Evolutionary conservation across 2,797 vertebrate species (phyloP).

Genomic region (Cossypha caffra): DNA sequence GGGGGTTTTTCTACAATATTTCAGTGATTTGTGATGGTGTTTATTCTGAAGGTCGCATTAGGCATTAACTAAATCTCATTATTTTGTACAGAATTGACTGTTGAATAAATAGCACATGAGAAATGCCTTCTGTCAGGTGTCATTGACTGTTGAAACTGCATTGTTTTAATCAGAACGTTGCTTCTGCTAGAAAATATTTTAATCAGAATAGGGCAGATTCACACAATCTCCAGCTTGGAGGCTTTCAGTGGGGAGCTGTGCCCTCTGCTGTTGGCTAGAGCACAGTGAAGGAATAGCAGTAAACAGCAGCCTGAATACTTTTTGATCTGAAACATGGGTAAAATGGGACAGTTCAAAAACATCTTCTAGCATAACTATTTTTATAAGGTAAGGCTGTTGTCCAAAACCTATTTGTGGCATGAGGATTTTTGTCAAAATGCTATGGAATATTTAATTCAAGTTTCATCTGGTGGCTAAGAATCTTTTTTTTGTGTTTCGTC

Average conservation of each 20-base stretch:
- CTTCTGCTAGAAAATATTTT: not conserved
- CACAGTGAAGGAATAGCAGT: not conserved
- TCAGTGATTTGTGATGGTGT: not conserved
- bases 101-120: not conserved
- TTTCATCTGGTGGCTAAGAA: not conserved
- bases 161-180: not conserved
- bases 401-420: not conserved
- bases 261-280: conserved; percentile 54
- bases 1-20: accelerated
- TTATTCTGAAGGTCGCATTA: not conserved
- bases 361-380: not conserved
- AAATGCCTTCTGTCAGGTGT: not conserved
- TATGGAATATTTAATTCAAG: not conserved
- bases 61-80: not conserved
- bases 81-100: not conserved
- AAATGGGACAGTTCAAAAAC: not conserved
- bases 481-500: not conserved
- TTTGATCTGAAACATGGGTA: not conserved
- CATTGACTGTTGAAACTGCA: not conserved
- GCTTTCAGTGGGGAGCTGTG: conserved; percentile 13
- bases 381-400: not conserved
- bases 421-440: not conserved
- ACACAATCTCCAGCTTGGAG: not conserved
- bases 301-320: not conserved
- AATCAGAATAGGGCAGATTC: not conserved